These are phyloP conservation scores for Malthinus flaveolus DNA, from an alignment of 2,888 invertebrate genomes.

Conservation along the genomic window DNA sequence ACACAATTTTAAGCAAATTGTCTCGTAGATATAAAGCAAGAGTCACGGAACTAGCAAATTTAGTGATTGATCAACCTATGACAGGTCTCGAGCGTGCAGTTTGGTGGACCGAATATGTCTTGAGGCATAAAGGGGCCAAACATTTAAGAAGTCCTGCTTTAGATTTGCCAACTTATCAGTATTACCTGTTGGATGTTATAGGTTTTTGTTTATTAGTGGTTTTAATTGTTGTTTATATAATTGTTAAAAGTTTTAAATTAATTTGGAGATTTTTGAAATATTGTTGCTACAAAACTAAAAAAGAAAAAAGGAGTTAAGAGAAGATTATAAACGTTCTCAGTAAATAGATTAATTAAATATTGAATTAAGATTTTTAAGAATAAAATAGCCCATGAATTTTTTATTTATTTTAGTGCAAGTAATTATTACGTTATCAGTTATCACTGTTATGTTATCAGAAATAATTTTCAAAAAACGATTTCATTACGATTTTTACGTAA, in stretches of 20 bases:
- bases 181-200: not conserved
- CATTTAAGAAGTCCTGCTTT: not conserved
- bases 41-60: not conserved
- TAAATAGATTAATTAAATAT: too few relatives aligned
- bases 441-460: too few relatives aligned
- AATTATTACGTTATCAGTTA: too few relatives aligned
- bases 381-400: too few relatives aligned
- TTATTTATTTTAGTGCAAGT: too few relatives aligned
- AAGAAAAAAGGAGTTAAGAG: too few relatives aligned
- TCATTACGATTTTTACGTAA: too few relatives aligned
- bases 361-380: too few relatives aligned
- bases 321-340: too few relatives aligned
- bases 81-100: not conserved
- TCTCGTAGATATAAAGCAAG: not conserved
- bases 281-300: too few relatives aligned
- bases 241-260: not conserved
- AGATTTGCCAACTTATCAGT: not conserved
- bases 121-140: not conserved
- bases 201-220: not conserved
- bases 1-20: too few relatives aligned
- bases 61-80: not conserved
- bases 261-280: not conserved
- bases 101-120: slow-evolving; percentile 1
- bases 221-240: not conserved
- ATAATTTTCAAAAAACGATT: too few relatives aligned